Percentiles rank a stretch among this genome's conserved stretches.
These are phyloP conservation scores for Leptobrachium leishanense DNA, from an alignment of 2,113 vertebrate species.

Conservation along the genomic window DNA sequence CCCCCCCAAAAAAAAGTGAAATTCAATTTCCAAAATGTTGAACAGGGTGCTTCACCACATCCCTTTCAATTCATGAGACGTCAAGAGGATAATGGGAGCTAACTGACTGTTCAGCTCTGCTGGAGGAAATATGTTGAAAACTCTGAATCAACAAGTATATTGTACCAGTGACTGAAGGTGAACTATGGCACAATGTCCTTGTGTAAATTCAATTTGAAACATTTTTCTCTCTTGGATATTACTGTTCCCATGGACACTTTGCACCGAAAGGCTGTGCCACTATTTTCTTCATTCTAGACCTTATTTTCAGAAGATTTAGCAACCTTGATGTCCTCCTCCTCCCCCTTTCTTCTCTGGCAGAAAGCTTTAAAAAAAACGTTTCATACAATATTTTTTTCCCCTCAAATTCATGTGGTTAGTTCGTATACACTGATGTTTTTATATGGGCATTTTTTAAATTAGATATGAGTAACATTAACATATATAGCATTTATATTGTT, in stretches of 20 bases:
- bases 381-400: neutral
- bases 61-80: too few species aligned
- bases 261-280: neutral
- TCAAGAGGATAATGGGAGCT: neutral
- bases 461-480: too few species aligned
- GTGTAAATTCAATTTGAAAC: slow-evolving; percentile 10
- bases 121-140: neutral
- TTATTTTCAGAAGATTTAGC: neutral
- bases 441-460: too few species aligned
- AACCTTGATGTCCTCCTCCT: neutral
- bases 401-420: too few species aligned
- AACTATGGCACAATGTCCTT: neutral
- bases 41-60: too few species aligned
- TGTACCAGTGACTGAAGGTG: slow-evolving; percentile 29
- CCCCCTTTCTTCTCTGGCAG: neutral
- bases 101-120: neutral
- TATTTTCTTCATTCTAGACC: neutral
- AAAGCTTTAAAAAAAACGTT: neutral
- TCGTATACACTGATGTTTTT: too few species aligned
- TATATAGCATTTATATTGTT: too few species aligned
- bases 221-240: slow-evolving; percentile 2
- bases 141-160: slow-evolving; percentile 33
- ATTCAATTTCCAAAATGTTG: too few species aligned
- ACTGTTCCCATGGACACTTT: slow-evolving; percentile 36
- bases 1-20: too few species aligned